Evolutionary conservation across 37 sponge, comb jelly and placozoan species (phyloP).

Genomic region (Spongilla lacustris): DNA sequence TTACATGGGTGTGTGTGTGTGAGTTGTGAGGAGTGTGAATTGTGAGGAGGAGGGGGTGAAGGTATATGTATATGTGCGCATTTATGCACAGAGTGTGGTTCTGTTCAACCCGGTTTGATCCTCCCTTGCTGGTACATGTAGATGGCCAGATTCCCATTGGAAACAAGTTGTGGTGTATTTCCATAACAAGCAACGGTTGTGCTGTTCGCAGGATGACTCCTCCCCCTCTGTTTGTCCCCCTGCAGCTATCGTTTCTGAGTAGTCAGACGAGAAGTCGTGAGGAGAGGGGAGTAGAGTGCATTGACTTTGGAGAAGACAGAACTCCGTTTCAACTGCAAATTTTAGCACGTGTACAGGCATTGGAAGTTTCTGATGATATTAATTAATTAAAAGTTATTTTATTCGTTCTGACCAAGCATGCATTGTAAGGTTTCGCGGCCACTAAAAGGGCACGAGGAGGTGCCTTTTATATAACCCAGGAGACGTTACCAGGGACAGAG

Average conservation of each 20-base stretch:
- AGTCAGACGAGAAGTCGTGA: constrained; percentile 41
- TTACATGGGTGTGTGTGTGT: no score
- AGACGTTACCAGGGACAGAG: background rate
- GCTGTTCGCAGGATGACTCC: no score
- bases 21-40: no score
- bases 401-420: background rate
- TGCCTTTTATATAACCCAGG: background rate
- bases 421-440: background rate
- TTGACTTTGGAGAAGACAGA: constrained; percentile 81
- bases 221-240: background rate
- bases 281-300: constrained; percentile 58
- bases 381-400: constrained; percentile 5
- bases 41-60: no score
- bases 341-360: constrained; percentile 79
- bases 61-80: no score
- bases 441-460: background rate
- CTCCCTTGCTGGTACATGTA: no score
- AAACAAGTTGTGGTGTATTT: no score
- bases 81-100: background rate
- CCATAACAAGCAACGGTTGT: no score
- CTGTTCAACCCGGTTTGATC: no score
- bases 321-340: constrained; percentile 86
- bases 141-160: no score
- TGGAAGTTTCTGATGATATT: constrained; percentile 65
- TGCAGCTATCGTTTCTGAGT: constrained; percentile 46